phyloP scores from a whole-genome alignment of 2,888 invertebrate genomes.

The Conomelus anceps region DNA sequence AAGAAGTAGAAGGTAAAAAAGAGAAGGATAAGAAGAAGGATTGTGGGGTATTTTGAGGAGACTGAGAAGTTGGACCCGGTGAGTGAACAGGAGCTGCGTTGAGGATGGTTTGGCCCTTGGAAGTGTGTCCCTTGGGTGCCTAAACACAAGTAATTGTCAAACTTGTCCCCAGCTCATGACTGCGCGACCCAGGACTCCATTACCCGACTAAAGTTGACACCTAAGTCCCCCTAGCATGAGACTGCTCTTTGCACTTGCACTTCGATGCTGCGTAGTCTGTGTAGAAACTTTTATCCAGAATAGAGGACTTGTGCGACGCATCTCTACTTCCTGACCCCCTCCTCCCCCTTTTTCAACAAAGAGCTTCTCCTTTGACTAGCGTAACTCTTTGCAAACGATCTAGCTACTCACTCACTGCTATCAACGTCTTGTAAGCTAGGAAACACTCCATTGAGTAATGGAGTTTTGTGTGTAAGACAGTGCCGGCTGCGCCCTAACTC shows the following conservation, averaged over 20 bases:
- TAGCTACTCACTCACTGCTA: neutral
- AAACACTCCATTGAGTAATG: no score
- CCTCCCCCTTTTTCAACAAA: no score
- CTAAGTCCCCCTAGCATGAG: neutral
- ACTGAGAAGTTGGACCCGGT: neutral
- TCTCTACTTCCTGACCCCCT: no score
- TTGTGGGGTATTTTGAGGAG: neutral
- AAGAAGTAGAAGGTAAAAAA: neutral
- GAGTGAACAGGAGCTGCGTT: neutral
- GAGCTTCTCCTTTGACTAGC: neutral
- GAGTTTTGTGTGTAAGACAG: no score
- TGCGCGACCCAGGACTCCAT: neutral
- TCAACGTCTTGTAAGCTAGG: no score
- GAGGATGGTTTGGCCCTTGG: neutral
- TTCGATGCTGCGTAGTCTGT: neutral
- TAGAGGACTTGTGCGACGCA: neutral
- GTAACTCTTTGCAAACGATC: neutral
- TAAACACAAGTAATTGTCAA: slow-evolving; percentile 14
- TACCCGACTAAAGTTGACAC: slow-evolving; percentile 11
- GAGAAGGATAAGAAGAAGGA: neutral
- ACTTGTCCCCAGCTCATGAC: neutral
- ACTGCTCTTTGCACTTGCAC: slow-evolving; percentile 3
- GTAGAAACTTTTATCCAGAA: neutral
- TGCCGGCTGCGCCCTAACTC: no score
- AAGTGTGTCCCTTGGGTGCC: neutral